phyloP scores from a whole-genome alignment of 2,113 vertebrate species.

The Rhinopomastus cyanomelas region DNA sequence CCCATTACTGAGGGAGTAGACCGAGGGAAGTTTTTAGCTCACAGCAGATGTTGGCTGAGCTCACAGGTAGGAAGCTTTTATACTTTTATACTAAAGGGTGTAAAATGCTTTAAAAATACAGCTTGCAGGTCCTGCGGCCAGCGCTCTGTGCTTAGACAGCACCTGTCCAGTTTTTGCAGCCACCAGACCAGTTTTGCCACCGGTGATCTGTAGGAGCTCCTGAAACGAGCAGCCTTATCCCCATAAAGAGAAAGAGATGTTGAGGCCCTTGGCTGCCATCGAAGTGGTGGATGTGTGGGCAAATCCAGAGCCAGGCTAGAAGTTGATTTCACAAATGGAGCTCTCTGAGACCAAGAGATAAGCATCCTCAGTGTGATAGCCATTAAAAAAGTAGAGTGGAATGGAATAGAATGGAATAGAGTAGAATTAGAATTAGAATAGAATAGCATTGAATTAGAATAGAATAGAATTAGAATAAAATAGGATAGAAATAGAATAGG shows the following conservation, averaged over 20 bases:
- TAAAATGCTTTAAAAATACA: constrained; percentile 47
- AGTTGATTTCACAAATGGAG: background rate
- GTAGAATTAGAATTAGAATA: too few species aligned
- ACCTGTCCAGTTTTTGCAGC: too few species aligned
- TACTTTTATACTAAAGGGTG: constrained; percentile 52
- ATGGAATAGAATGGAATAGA: background rate
- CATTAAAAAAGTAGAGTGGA: background rate
- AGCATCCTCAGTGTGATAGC: background rate
- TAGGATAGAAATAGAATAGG: too few species aligned
- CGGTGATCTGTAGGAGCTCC: background rate
- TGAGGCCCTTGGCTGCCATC: background rate
- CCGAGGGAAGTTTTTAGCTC: constrained; percentile 21
- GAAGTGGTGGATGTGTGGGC: background rate
- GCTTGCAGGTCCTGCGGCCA: background rate
- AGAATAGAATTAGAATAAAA: too few species aligned
- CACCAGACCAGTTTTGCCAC: constrained; percentile 47
- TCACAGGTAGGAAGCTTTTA: constrained; percentile 59
- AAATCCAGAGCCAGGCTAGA: background rate
- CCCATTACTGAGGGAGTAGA: background rate
- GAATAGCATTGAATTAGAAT: too few species aligned
- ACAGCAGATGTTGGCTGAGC: constrained; percentile 51
- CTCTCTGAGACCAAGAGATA: background rate
- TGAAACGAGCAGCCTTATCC: background rate
- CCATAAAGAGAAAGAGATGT: background rate
- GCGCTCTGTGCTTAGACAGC: constrained; percentile 12